Evolutionary conservation across 2,797 vertebrate species (phyloP).

Genomic region (Aselliscus stoliczkanus): DNA sequence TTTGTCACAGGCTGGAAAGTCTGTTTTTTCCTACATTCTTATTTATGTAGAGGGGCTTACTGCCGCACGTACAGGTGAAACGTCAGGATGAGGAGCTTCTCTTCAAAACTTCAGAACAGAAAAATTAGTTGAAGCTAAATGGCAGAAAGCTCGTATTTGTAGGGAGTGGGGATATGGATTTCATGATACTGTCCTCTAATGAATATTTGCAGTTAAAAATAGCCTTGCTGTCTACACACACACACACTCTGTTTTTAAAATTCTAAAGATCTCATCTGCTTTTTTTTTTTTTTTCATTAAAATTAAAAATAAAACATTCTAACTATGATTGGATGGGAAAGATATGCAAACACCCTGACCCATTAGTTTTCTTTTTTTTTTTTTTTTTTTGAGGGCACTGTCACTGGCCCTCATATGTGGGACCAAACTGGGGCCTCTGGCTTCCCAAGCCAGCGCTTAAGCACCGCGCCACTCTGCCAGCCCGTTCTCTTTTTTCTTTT

Average conservation of each 20-base stretch:
- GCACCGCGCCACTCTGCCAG: no score
- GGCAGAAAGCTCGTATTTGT: no score
- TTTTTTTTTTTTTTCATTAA: neutral
- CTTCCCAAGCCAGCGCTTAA: no score
- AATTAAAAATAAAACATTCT: neutral
- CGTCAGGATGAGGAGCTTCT: neutral
- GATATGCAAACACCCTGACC: neutral
- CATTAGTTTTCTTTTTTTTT: no score
- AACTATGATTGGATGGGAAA: neutral
- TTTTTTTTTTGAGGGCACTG: no score
- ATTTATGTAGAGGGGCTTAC: neutral
- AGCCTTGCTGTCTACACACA: neutral
- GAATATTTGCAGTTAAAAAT: neutral
- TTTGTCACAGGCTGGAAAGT: neutral
- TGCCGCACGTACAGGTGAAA: neutral
- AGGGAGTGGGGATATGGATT: neutral
- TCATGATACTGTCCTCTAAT: no score
- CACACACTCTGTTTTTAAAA: neutral
- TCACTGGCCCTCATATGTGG: no score
- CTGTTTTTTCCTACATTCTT: neutral
- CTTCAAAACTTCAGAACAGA: neutral
- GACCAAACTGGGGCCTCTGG: no score
- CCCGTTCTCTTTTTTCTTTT: no score
- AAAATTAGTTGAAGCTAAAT: neutral
- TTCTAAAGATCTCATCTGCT: neutral